These are phyloP conservation scores for Sebastes itinus DNA, from an alignment of 2,797 vertebrate species.

Conservation along the genomic window DNA sequence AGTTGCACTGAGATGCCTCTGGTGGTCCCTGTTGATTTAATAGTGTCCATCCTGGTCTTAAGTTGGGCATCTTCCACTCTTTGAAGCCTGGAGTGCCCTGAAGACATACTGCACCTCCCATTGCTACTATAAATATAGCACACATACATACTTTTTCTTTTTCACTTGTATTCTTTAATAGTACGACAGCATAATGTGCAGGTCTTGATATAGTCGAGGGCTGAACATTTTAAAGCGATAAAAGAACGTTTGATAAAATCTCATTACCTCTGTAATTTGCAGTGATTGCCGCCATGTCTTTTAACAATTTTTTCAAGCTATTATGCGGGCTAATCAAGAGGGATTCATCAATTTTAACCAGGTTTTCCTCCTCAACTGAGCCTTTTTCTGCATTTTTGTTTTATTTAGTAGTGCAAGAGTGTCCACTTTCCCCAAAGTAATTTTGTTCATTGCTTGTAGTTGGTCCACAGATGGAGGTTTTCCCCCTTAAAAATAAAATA, in stretches of 20 bases:
- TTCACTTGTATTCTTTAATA: not conserved
- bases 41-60: not conserved
- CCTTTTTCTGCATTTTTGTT: conserved; percentile 2
- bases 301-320: not conserved
- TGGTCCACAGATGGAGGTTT: conserved; percentile 20
- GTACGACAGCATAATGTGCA: not conserved
- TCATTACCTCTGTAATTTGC: conserved; percentile 25
- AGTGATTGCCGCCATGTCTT: conserved; percentile 15
- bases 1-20: no score
- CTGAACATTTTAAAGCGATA: not conserved
- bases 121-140: not conserved
- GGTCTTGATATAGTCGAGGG: not conserved
- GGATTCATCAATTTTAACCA: conserved; percentile 3
- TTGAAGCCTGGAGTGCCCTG: not conserved
- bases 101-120: not conserved
- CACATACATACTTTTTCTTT: not conserved
- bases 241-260: not conserved
- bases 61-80: not conserved
- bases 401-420: conserved; percentile 5
- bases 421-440: conserved; percentile 45
- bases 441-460: conserved; percentile 16
- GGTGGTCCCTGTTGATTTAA: not conserved
- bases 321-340: conserved; percentile 17
- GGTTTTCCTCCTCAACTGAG: not conserved
- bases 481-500: not conserved